Percentiles rank a stretch among this genome's conserved stretches.
Conservation (phyloP, 1,140 invertebrate genomes). For the Zelostemma sp. region DNA sequence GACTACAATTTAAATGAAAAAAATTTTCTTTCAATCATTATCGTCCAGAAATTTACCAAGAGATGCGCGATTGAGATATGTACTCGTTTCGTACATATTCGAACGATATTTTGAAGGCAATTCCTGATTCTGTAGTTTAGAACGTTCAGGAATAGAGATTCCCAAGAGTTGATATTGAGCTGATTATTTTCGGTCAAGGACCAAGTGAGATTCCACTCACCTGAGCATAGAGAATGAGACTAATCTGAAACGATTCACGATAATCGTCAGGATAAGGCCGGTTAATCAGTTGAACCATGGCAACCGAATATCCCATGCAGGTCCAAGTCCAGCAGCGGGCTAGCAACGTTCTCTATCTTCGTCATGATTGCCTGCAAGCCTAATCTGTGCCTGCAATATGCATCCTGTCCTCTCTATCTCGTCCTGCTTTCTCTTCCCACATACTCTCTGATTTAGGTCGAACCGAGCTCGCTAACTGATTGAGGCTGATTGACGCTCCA, state of each 20-base stretch:
- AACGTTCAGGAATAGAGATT: no score
- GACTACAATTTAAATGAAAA: no score
- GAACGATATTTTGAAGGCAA: no score
- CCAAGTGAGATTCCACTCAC: constrained; percentile 10
- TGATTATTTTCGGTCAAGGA: constrained; percentile 3
- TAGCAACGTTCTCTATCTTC: constrained; percentile 18
- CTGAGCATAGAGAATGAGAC: constrained; percentile 13
- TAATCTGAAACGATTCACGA: constrained; percentile 21
- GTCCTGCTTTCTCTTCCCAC: constrained; percentile 31
- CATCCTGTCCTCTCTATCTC: constrained; percentile 39
- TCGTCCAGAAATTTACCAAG: no score
- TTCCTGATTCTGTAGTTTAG: no score
- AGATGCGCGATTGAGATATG: no score
- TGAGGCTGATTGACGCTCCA: constrained; percentile 67
- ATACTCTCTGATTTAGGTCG: constrained; percentile 63
- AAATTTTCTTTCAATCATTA: no score
- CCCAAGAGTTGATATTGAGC: no score
- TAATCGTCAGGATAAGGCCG: constrained; percentile 9
- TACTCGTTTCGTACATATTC: no score
- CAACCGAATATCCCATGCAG: constrained; percentile 26
- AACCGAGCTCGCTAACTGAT: constrained; percentile 63
- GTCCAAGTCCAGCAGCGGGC: constrained; percentile 10
- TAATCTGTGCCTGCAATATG: constrained; percentile 29
- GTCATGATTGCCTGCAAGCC: constrained; percentile 13
- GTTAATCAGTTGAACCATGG: constrained; percentile 29